Percentiles rank a stretch among this genome's conserved stretches.
Evolutionary conservation across 2,888 invertebrate species (phyloP).

Genomic region (Thera britannica): DNA sequence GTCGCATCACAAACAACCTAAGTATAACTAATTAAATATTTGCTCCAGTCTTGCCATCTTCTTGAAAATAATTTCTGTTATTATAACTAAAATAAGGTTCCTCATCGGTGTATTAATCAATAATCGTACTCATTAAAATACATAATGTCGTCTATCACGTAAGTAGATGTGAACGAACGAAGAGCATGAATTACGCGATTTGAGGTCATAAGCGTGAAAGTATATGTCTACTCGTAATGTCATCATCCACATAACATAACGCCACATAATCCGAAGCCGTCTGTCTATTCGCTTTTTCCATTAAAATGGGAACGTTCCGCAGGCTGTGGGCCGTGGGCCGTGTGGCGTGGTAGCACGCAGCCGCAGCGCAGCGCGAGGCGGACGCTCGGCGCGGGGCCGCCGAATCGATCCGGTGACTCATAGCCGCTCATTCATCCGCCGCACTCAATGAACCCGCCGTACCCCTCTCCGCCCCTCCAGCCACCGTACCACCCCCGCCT

Average conservation of each 20-base stretch:
- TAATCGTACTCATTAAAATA: background rate
- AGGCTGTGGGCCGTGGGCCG: conserved; percentile 32
- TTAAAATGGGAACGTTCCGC: conserved; percentile 43
- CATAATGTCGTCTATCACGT: background rate
- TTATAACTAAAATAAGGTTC: no score
- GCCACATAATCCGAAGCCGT: conserved; percentile 35
- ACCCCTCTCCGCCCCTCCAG: conserved; percentile 49
- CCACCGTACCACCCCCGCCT: conserved; percentile 49
- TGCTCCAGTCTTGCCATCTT: no score
- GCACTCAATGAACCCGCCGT: conserved; percentile 79
- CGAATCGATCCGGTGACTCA: conserved; percentile 81
- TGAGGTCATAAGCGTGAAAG: conserved; percentile 38
- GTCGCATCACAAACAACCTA: conserved; percentile 28
- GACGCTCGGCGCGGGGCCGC: conserved; percentile 34
- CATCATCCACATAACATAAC: conserved; percentile 34
- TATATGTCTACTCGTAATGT: conserved; percentile 32
- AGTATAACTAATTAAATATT: background rate
- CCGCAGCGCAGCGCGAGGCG: conserved; percentile 38
- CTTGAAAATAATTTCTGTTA: background rate
- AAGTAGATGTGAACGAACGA: conserved; percentile 6
- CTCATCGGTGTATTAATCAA: background rate
- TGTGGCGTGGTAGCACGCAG: conserved; percentile 54
- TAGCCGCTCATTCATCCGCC: conserved; percentile 81
- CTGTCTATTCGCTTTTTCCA: conserved; percentile 40
- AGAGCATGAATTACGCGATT: conserved; percentile 22